Evolutionary conservation across 2,888 invertebrate genomes (phyloP).

Genomic region (Diadegma fenestrale): DNA sequence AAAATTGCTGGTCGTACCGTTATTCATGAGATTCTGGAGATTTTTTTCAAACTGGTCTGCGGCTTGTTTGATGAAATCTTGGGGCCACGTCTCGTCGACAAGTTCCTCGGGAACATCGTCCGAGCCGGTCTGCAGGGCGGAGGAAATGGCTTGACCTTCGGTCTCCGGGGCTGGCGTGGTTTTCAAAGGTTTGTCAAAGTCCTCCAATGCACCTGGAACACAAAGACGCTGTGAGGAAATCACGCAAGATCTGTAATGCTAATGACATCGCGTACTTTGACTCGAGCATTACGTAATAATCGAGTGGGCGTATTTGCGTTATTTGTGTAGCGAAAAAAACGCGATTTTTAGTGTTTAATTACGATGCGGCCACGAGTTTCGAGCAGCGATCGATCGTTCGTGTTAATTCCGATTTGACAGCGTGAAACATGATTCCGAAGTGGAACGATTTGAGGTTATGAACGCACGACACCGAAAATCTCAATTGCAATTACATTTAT

Average conservation of each 20-base stretch:
- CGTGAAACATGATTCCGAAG: constrained; percentile 26
- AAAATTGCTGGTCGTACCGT: constrained; percentile 71
- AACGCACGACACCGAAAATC: neutral
- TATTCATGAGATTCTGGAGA: constrained; percentile 90
- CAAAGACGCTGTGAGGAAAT: constrained; percentile 39
- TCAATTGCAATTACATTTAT: constrained; percentile 28
- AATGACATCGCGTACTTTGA: constrained; percentile 18
- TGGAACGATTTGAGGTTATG: constrained; percentile 41
- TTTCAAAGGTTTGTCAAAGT: constrained; percentile 85
- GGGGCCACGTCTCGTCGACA: constrained; percentile 88
- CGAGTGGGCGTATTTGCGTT: constrained; percentile 70
- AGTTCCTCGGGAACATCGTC: constrained; percentile 76
- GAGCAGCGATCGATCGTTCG: neutral
- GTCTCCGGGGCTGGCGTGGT: constrained; percentile 68
- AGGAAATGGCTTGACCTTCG: constrained; percentile 59
- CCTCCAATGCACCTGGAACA: constrained; percentile 88
- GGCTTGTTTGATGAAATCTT: constrained; percentile 90
- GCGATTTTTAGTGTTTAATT: neutral
- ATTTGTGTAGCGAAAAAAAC: neutral
- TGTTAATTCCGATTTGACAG: neutral
- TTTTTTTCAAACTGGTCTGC: constrained; percentile 91
- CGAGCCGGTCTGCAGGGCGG: constrained; percentile 57
- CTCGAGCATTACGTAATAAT: constrained; percentile 40
- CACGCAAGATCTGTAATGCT: neutral
- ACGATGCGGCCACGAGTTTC: neutral